Conservation (phyloP, 2,888 invertebrate species). For the Agrochola lychnidis region DNA sequence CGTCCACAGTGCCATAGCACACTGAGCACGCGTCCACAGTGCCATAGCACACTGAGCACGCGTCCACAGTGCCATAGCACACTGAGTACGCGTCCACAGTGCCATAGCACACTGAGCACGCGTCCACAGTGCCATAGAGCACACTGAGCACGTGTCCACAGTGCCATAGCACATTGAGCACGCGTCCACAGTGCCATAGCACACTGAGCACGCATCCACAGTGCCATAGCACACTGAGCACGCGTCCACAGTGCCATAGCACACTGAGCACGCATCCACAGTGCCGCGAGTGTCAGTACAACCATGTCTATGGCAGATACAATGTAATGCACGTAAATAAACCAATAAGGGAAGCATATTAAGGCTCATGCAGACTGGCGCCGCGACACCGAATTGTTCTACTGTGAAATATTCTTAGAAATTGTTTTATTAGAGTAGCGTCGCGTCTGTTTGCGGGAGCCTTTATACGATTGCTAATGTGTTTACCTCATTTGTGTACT, state of each 20-base stretch:
- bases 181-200: too few species aligned
- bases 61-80: too few species aligned
- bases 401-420: too few species aligned
- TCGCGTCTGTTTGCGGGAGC: too few species aligned
- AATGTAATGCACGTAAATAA: not conserved
- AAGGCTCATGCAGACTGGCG: too few species aligned
- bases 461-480: not conserved
- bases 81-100: not conserved
- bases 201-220: not conserved
- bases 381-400: too few species aligned
- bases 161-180: not conserved
- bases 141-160: not conserved
- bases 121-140: too few species aligned
- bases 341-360: slow-evolving; percentile 2
- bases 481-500: slow-evolving; percentile 2
- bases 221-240: too few species aligned
- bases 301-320: slow-evolving; percentile 17
- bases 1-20: too few species aligned
- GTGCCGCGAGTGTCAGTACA: not conserved
- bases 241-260: too few species aligned
- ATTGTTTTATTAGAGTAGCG: too few species aligned
- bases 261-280: not conserved
- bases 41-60: not conserved
- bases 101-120: not conserved
- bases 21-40: not conserved